phyloP scores from a whole-genome alignment of 2,113 vertebrate species.

The Neogale vison region DNA sequence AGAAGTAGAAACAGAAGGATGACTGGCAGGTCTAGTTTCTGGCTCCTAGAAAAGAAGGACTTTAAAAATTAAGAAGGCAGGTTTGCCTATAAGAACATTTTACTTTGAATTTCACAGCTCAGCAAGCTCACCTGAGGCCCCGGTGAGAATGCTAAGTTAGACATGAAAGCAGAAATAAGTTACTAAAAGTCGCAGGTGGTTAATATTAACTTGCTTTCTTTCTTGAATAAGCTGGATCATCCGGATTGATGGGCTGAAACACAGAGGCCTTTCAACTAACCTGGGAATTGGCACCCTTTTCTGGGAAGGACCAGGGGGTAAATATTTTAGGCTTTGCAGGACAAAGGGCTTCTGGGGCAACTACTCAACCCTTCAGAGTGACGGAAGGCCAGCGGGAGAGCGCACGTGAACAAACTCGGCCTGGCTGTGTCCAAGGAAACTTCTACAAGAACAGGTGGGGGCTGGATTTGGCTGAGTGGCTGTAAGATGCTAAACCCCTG shows the following conservation, averaged over 20 bases:
- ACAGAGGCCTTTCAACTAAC: not conserved
- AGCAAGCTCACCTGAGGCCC: not conserved
- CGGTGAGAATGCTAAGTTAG: not conserved
- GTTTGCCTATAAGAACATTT: not conserved
- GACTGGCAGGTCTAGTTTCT: not conserved
- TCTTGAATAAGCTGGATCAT: not conserved
- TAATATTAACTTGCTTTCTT: constrained; percentile 68
- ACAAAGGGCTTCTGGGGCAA: not conserved
- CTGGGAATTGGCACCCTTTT: not conserved
- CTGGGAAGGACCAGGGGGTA: not conserved
- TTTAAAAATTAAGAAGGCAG: not conserved
- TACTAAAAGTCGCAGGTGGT: not conserved
- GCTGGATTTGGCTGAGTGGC: not conserved
- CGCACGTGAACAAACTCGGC: not conserved
- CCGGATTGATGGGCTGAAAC: not conserved
- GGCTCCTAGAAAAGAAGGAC: not conserved
- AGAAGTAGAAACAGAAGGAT: not conserved
- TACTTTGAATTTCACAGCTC: not conserved
- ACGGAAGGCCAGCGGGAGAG: not conserved
- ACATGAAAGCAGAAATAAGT: constrained; percentile 59
- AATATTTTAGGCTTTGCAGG: not conserved
- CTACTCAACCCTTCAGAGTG: not conserved
- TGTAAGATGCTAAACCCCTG: not conserved
- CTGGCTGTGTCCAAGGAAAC: not conserved
- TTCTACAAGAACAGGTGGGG: not conserved